Conservation (phyloP, 2,888 invertebrate genomes). For the Onthophagus sagittarius region DNA sequence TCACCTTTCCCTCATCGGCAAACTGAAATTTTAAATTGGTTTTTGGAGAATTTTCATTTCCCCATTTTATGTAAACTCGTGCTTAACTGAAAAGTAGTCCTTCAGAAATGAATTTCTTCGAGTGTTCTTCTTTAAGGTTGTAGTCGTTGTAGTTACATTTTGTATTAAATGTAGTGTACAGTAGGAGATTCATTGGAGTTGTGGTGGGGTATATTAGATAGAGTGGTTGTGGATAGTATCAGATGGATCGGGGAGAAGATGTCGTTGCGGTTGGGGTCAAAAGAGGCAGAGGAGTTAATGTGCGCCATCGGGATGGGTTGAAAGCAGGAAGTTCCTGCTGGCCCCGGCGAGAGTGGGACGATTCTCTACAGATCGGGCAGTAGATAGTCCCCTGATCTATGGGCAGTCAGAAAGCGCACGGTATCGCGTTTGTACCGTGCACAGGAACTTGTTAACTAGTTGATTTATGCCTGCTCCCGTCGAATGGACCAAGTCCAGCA, state of each 20-base stretch:
- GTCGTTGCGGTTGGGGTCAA: not conserved
- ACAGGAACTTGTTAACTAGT: slow-evolving; percentile 10
- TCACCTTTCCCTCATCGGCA: not conserved
- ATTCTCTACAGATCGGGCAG: not conserved
- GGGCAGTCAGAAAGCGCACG: slow-evolving; percentile 11
- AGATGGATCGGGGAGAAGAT: not conserved
- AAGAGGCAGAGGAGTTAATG: not conserved
- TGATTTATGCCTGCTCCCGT: not conserved
- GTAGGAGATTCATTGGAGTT: too few species aligned
- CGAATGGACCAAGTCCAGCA: not conserved
- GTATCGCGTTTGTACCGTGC: slow-evolving; percentile 10
- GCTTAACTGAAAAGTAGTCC: not conserved
- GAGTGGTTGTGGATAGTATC: not conserved
- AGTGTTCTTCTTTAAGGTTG: not conserved
- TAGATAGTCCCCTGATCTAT: slow-evolving; percentile 2
- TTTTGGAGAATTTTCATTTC: not conserved
- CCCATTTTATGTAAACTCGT: not conserved
- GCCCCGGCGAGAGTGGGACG: not conserved
- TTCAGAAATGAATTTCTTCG: not conserved
- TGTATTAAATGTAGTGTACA: too few species aligned
- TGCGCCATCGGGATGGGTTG: not conserved
- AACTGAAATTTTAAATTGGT: not conserved
- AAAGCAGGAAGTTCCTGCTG: not conserved
- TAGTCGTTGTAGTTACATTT: too few species aligned
- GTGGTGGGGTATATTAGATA: not conserved